These are phyloP conservation scores for Drosophila flavopinicola DNA, from an alignment of 2,888 invertebrate species.

Conservation along the genomic window DNA sequence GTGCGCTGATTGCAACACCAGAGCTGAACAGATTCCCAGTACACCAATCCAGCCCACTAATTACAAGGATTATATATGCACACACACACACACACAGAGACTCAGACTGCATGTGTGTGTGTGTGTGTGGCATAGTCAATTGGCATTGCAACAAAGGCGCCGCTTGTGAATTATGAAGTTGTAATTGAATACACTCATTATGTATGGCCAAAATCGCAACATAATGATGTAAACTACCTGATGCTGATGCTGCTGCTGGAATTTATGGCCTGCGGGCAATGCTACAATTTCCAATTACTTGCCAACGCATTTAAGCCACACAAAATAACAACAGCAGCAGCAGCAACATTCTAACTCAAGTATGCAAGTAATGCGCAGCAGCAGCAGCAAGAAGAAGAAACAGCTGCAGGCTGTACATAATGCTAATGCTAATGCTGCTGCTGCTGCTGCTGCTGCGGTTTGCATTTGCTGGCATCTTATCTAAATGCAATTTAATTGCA, in stretches of 20 bases:
- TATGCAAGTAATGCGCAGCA: slow-evolving; percentile 32
- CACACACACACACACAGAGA: slow-evolving; percentile 10
- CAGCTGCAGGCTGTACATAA: too few relatives aligned
- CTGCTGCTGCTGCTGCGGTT: too few relatives aligned
- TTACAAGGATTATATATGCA: slow-evolving; percentile 45
- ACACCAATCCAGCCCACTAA: slow-evolving; percentile 48
- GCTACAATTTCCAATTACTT: slow-evolving; percentile 44
- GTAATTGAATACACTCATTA: slow-evolving; percentile 73
- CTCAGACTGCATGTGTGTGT: neutral
- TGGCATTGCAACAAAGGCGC: slow-evolving; percentile 8
- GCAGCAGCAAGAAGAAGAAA: too few relatives aligned
- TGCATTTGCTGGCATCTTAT: neutral
- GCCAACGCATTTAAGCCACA: slow-evolving; percentile 25
- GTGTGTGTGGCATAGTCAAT: slow-evolving; percentile 7
- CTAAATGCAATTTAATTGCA: slow-evolving; percentile 34
- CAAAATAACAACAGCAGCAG: slow-evolving; percentile 13
- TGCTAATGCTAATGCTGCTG: too few relatives aligned
- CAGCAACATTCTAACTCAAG: slow-evolving; percentile 11
- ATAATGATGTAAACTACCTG: slow-evolving; percentile 26
- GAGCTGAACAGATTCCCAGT: too few relatives aligned
- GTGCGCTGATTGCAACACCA: slow-evolving; percentile 29
- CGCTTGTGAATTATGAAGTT: slow-evolving; percentile 57
- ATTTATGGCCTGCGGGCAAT: slow-evolving; percentile 32
- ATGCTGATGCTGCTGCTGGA: slow-evolving; percentile 1
- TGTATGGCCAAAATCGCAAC: slow-evolving; percentile 27